Evolutionary conservation across 2,888 invertebrate genomes (phyloP).

Genomic region (Elegia similella): DNA sequence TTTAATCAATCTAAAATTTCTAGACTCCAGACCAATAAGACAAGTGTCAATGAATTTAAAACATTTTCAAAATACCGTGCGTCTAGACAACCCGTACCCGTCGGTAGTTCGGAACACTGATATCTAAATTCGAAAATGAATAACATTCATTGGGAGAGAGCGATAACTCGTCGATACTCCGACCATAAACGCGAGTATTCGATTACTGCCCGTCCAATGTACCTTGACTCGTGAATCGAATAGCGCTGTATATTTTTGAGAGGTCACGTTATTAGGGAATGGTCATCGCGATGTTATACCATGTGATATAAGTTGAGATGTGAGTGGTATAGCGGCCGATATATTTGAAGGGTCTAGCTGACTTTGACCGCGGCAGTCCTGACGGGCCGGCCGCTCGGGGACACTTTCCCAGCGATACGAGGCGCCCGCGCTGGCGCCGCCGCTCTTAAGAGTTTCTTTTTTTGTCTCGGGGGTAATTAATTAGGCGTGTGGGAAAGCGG

Average conservation of each 20-base stretch:
- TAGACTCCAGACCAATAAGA: too few species aligned
- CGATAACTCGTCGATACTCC: constrained; percentile 8
- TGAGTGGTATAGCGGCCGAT: neutral
- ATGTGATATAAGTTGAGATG: neutral
- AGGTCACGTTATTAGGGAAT: neutral
- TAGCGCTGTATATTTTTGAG: neutral
- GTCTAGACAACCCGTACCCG: neutral
- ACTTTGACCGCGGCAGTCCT: neutral
- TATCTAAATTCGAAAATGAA: constrained; percentile 12
- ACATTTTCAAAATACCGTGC: neutral
- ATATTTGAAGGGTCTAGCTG: neutral
- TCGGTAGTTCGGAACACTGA: neutral
- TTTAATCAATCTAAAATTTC: too few species aligned
- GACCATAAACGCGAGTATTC: constrained; percentile 9
- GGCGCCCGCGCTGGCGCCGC: constrained; percentile 57
- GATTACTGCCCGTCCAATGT: neutral
- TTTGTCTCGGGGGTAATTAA: constrained; percentile 69
- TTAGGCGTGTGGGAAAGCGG: constrained; percentile 56
- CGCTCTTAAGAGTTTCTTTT: constrained; percentile 70
- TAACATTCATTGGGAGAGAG: constrained; percentile 5
- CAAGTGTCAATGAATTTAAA: too few species aligned
- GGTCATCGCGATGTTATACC: neutral
- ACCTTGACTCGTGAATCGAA: neutral
- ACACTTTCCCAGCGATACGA: constrained; percentile 14
- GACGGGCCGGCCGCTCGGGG: neutral